Base-by-base conservation (phyloP, 2,797 vertebrate genomes). In the Steatocranus sp. region DNA sequence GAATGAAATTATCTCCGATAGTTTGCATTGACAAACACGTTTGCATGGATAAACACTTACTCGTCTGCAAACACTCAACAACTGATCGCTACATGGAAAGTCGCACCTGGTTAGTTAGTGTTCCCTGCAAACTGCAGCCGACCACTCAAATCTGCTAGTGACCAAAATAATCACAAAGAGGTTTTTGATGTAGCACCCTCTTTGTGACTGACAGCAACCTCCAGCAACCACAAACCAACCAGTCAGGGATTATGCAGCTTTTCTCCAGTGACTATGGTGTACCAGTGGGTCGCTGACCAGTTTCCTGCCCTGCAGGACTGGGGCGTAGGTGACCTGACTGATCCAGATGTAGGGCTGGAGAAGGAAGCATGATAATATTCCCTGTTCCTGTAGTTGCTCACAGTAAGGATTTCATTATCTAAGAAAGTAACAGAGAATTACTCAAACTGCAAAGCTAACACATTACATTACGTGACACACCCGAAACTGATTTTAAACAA, bases 21-120 rank as follows among this genome's bases (percentile, higher is more conserved):
- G n/a, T 38, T 66, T 41, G 34, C 34, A 63, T 63, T 11, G 4
- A 61, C 2, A 11, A 34, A n/a, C 27, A 18, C 2, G 0, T 61
- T 36, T 36, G 32, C 58, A 63, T 63, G 58, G 18, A 36, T 0
- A 63, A 36, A 36, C 11, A 20, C n/a, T 20, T 36, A 1, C 53
- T 68, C 6, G 7, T 63, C 7, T 63, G 12, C 36, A 68, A 43
- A 10, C 36, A 25, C 9, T 41, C 7, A 38, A 15, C 63, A 41
- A 1, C 61, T 0, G 14, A 41, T 68, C 3, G 2, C 63, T 68
- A 11, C n/a, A 9, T 25, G 63, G 8, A 17, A 7, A 43, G 36
- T 25, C 1, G 14, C 14, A 11, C 20, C 12, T 58, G 0, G 54
- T 58, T 58, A 32, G 54, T 2, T n/a, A 0, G 30, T n/a, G 54